Evolutionary conservation across 2,797 vertebrate genomes (phyloP).

Genomic region (Poecile montanus): DNA sequence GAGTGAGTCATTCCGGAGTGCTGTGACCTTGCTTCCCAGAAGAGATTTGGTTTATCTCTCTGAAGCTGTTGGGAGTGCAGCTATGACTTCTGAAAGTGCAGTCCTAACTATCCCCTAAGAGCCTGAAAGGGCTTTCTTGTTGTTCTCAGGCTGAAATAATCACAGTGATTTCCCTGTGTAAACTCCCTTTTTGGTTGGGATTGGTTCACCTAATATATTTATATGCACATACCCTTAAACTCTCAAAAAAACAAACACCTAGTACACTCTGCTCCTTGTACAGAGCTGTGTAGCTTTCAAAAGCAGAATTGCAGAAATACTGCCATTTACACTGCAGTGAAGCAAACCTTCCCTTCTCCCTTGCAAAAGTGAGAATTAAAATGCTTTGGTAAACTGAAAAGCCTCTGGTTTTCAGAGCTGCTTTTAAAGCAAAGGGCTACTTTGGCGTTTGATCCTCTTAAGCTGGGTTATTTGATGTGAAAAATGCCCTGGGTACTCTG

Average conservation of each 20-base stretch:
- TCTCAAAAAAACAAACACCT: conserved; percentile 47
- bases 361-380: conserved; percentile 37
- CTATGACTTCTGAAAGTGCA: neutral
- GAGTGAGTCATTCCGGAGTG: neutral
- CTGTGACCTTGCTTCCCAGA: neutral
- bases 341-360: neutral
- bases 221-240: neutral
- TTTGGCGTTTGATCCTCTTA: conserved; percentile 69
- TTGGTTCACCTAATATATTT: conserved; percentile 14
- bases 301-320: conserved; percentile 8
- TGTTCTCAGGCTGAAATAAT: conserved; percentile 5
- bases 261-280: conserved; percentile 41
- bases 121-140: conserved; percentile 1
- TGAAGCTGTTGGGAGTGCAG: neutral
- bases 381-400: conserved; percentile 55
- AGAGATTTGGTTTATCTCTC: neutral
- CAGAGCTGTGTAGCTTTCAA: neutral
- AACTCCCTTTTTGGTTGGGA: neutral
- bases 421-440: conserved; percentile 50
- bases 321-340: neutral
- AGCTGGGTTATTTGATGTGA: conserved; percentile 64
- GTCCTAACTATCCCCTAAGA: neutral
- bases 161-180: neutral
- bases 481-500: conserved; percentile 26
- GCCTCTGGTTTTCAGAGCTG: conserved; percentile 33